Evolutionary conservation across 2,797 vertebrate species (phyloP).

Genomic region (Capromys pilorides): DNA sequence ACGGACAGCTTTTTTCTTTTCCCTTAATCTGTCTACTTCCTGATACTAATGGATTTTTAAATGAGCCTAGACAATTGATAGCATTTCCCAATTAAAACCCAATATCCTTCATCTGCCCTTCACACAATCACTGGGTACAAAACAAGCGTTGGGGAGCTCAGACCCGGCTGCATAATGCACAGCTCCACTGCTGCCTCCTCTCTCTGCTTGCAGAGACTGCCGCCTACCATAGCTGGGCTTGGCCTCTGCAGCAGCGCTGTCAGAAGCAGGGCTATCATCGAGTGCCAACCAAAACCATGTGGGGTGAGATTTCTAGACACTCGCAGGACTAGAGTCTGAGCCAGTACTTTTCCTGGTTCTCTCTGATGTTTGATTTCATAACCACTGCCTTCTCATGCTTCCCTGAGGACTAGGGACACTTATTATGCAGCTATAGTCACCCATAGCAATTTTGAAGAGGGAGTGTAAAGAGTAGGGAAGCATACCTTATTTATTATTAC

Average conservation of each 20-base stretch:
- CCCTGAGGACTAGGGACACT: background rate
- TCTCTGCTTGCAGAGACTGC: background rate
- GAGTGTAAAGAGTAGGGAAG: background rate
- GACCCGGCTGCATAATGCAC: background rate
- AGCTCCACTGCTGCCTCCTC: background rate
- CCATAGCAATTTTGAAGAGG: background rate
- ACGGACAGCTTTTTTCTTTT: constrained; percentile 62
- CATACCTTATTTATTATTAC: background rate
- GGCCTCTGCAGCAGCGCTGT: background rate
- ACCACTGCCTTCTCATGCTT: background rate
- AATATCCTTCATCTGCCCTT: constrained; percentile 73
- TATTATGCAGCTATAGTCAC: background rate
- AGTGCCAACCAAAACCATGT: no score
- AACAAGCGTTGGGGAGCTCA: fast-evolving
- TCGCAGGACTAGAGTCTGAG: background rate
- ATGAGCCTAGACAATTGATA: constrained; percentile 76
- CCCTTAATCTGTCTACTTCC: constrained; percentile 70
- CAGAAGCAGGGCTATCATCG: background rate
- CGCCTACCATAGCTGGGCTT: fast-evolving
- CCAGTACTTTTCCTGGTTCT: background rate
- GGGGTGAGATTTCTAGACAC: background rate
- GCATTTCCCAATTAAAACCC: constrained; percentile 75
- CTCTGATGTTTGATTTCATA: constrained; percentile 15
- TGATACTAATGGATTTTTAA: constrained; percentile 79
- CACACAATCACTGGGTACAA: background rate